Conservation (phyloP, 1,140 invertebrate genomes). For the Bursaphelenchus mucronatus region DNA sequence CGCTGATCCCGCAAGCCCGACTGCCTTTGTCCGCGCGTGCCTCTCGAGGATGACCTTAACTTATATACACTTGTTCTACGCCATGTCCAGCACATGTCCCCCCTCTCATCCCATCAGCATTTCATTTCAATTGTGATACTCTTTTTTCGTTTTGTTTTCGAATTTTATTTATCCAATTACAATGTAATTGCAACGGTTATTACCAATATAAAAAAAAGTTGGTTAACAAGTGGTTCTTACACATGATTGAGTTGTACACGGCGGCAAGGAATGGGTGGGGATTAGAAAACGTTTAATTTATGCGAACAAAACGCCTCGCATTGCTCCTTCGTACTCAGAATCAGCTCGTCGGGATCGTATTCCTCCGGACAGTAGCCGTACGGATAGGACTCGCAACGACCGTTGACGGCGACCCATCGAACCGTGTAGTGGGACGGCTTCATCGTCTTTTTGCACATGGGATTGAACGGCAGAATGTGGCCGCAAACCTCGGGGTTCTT, state of each 20-base stretch:
- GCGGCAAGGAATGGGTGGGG: conserved; percentile 18
- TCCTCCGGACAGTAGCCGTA: conserved; percentile 41
- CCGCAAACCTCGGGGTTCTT: too few relatives aligned
- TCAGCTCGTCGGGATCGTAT: neutral
- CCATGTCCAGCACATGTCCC: too few relatives aligned
- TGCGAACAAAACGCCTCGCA: conserved; percentile 4
- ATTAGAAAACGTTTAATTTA: conserved; percentile 20
- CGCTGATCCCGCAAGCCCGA: conserved; percentile 9
- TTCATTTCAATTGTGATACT: neutral
- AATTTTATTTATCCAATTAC: neutral
- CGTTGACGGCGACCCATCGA: conserved; percentile 26
- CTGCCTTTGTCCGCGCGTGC: conserved; percentile 11
- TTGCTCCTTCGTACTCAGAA: conserved; percentile 21
- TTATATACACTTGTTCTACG: neutral
- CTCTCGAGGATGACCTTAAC: conserved; percentile 14
- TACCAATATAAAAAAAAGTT: neutral
- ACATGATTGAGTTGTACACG: neutral
- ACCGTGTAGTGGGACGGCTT: conserved; percentile 31
- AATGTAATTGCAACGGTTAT: conserved; percentile 1
- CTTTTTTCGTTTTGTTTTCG: neutral
- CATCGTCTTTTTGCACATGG: neutral
- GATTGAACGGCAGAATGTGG: too few relatives aligned
- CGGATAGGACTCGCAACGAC: conserved; percentile 32
- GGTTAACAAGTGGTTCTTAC: neutral
- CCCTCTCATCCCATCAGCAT: neutral